Evolutionary conservation across 2,888 invertebrate genomes (phyloP), one percentile per base, ranked within the genome.

Genomic region (Alsophila aescularia): DNA sequence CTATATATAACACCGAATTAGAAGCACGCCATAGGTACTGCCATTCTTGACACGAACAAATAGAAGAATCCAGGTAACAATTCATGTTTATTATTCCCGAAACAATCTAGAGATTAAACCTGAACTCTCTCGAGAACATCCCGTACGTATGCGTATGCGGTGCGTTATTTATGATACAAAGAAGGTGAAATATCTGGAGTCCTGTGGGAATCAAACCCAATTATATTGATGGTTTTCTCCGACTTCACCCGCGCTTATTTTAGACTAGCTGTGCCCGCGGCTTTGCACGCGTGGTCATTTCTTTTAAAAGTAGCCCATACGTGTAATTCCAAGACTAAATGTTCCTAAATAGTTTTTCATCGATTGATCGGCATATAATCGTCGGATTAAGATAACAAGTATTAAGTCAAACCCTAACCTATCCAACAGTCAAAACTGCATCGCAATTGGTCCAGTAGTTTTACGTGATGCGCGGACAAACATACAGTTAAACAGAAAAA

Each of bases 71-170:
- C 13, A 5, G 15, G 24, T 34, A 42, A 43, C 36, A 42, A 48
- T 43, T 48, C 43, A 27, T 27, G 10, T 10, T 14, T 3, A 43
- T 49, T 49, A 47, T 47, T 40, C 43, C 34, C 6, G 42, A 39
- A 54, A 44, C 54, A 49, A 44, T 49, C 48, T 16, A 44, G 39
- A 54, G 54, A 54, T 54, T 54, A 54, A 54, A 43, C 54, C 49
- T 35, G 49, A 44, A 54, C 34, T 48, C 54, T 40, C 44, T 2
- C 1, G 53, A 37, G 53, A 47, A 15, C 39, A 29, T 1, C 29
- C 10, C 24, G 1, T 24, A 29, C n/a, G 4, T 1, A 29, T 9
- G 10, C n/a, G n/a, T 29, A n/a, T 29, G n/a, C 29, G 29, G 29
- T 29, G 10, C n/a, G 4, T 29, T n/a, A 29, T 29, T 5, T 29